phyloP scores from a whole-genome alignment of 35 echinoderm and acorn worm genomes.

The Nesometra sesokonis region DNA sequence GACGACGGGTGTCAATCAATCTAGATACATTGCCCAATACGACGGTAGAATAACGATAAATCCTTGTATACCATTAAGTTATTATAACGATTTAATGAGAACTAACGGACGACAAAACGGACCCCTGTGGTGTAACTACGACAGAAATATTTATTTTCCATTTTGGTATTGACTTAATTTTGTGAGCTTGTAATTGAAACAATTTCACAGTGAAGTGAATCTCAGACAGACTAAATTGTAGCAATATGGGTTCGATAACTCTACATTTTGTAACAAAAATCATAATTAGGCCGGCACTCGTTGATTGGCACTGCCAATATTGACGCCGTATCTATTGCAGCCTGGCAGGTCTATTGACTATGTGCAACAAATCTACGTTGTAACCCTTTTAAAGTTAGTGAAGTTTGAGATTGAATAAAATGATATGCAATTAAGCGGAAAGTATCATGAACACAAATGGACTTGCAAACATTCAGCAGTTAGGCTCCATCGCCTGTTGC shows the following conservation, averaged over 20 bases:
- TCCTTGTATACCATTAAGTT: not conserved
- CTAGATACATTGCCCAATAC: not conserved
- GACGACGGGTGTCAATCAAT: not conserved
- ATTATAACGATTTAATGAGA: not conserved
- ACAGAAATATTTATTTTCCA: not conserved
- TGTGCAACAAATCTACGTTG: not conserved
- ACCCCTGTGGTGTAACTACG: not conserved
- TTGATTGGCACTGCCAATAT: not conserved
- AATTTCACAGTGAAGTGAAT: not conserved
- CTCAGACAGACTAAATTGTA: not conserved
- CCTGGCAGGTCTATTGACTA: not conserved
- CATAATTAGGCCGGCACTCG: not conserved
- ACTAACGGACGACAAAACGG: not conserved
- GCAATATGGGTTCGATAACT: not conserved
- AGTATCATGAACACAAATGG: not conserved
- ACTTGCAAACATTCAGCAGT: not conserved
- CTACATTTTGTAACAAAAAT: not conserved
- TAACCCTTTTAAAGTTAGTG: not conserved
- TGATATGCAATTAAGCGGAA: not conserved
- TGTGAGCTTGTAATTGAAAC: not conserved
- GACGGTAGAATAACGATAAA: not conserved
- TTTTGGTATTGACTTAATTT: not conserved
- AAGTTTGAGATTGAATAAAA: not conserved
- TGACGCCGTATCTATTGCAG: not conserved
- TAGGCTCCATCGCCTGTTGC: not conserved